Conservation (phyloP, 2,113 vertebrate species). For the Okapia johnstoni region DNA sequence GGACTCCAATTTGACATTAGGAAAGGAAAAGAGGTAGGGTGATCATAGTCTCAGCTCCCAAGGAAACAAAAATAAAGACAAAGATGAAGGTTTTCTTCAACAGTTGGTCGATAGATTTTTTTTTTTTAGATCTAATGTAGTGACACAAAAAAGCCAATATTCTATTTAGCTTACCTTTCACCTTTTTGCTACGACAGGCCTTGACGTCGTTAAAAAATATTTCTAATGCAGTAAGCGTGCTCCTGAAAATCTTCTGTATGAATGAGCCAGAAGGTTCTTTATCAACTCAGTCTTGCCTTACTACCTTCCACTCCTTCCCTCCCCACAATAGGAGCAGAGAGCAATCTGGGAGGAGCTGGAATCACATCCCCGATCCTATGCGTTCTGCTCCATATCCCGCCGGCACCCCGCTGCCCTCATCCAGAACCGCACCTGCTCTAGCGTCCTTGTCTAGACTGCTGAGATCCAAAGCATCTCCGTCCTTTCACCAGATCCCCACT, state of each 20-base stretch:
- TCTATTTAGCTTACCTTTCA: background rate
- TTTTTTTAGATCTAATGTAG: background rate
- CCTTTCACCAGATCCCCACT: background rate
- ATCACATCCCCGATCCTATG: too few species aligned
- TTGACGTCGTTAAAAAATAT: background rate
- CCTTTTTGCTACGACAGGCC: background rate
- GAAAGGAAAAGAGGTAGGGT: background rate
- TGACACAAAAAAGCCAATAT: background rate
- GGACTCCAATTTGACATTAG: background rate
- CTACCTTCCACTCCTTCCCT: background rate
- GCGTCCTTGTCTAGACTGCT: background rate
- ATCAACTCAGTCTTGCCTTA: background rate
- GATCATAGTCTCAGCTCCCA: too few species aligned
- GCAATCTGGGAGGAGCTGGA: background rate
- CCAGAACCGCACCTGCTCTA: background rate
- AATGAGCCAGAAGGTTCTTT: background rate
- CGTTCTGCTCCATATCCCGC: rapidly evolving
- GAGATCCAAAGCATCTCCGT: background rate
- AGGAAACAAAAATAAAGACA: background rate
- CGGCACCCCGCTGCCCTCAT: background rate
- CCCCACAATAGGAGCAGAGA: background rate
- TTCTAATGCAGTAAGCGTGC: too few species aligned
- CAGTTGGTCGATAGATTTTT: background rate
- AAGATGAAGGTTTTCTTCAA: background rate
- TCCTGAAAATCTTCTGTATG: background rate